These are phyloP conservation scores for Falco cherrug DNA, from an alignment of 2,797 vertebrate genomes.

Conservation along the genomic window DNA sequence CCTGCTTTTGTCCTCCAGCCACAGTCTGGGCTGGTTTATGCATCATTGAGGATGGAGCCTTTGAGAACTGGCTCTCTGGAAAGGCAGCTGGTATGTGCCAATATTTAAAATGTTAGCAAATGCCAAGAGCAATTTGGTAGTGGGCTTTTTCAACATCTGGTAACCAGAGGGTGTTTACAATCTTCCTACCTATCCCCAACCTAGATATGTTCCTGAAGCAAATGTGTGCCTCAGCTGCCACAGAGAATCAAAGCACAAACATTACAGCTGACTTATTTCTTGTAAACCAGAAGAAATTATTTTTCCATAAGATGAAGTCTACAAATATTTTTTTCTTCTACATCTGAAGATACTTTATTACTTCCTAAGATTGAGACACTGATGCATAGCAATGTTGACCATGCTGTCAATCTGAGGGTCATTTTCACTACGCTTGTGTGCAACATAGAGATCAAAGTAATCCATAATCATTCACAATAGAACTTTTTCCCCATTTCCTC, in stretches of 20 bases:
- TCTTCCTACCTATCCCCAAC: neutral
- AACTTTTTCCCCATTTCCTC: neutral
- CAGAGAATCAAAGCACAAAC: neutral
- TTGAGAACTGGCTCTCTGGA: neutral
- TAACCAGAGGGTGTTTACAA: neutral
- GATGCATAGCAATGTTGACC: neutral
- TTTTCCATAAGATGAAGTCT: neutral
- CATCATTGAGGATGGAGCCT: neutral
- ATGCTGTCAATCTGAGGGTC: neutral
- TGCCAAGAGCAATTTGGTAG: neutral
- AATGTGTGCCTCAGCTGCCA: neutral
- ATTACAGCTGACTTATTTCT: neutral
- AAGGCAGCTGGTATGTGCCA: neutral
- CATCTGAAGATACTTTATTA: neutral
- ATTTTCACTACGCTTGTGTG: neutral
- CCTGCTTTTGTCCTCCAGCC: neutral
- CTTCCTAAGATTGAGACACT: neutral
- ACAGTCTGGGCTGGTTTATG: neutral
- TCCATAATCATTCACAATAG: neutral
- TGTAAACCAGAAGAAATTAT: neutral
- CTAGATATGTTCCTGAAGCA: neutral
- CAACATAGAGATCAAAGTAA: neutral
- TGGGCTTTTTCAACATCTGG: accelerated
- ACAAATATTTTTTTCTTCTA: neutral
- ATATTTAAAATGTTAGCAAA: neutral